These are phyloP conservation scores for Anneissia japonica DNA, from an alignment of 35 echinoderm and acorn worm species.

Conservation along the genomic window DNA sequence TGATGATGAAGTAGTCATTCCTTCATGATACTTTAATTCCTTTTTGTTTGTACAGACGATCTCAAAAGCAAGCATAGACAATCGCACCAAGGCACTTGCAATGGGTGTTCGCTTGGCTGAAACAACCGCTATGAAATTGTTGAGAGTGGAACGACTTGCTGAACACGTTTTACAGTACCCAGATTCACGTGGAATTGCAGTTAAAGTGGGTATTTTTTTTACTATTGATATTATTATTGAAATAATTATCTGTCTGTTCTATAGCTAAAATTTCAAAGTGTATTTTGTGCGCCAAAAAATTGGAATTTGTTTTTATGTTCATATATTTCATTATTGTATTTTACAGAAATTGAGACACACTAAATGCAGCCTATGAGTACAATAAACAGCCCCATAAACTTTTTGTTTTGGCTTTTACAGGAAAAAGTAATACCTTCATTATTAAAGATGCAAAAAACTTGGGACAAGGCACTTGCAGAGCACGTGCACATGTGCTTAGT, in stretches of 20 bases:
- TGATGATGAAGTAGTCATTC: background rate
- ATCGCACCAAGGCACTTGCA: constrained; percentile 58
- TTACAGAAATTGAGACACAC: too few relatives aligned
- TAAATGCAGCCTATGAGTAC: too few relatives aligned
- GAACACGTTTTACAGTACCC: constrained; percentile 77
- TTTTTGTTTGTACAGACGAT: constrained; percentile 32
- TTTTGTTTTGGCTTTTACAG: constrained; percentile 19
- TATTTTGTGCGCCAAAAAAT: too few relatives aligned
- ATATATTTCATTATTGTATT: too few relatives aligned
- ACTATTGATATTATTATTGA: background rate
- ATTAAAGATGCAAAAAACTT: constrained; percentile 32
- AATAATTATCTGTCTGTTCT: background rate
- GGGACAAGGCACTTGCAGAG: constrained; percentile 22
- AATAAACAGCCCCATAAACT: too few relatives aligned
- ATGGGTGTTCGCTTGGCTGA: constrained; percentile 35
- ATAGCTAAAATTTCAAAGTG: background rate
- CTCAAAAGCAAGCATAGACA: constrained; percentile 67
- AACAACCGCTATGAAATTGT: constrained; percentile 29
- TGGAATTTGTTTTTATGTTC: too few relatives aligned
- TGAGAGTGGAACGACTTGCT: constrained; percentile 58
- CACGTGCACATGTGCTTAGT: constrained; percentile 53
- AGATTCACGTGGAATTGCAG: constrained; percentile 66
- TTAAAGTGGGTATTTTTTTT: constrained; percentile 28
- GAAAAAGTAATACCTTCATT: constrained; percentile 68
- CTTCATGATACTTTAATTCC: background rate